A percentile compares a stretch with the other conserved stretches of the same genome.
These are phyloP conservation scores for Diplolepis rosae DNA, from an alignment of 2,888 invertebrate species.

Conservation along the genomic window DNA sequence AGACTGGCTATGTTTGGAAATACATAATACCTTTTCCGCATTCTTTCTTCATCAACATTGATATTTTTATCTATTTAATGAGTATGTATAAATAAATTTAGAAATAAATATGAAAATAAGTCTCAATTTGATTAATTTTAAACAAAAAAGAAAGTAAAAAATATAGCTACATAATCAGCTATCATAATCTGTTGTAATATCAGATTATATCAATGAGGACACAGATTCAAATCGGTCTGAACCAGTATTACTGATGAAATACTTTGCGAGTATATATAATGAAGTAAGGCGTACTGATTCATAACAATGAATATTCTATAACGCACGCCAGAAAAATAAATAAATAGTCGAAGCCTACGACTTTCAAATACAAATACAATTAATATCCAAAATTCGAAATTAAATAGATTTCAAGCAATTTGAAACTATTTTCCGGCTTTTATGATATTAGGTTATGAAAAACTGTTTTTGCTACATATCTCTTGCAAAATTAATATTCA, in stretches of 20 bases:
- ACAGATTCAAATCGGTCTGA: neutral
- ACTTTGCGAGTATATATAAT: too few species aligned
- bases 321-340: neutral
- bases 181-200: too few species aligned
- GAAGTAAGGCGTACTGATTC: neutral
- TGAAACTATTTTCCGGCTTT: slow-evolving; percentile 3
- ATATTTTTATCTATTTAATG: slow-evolving; percentile 32
- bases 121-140: slow-evolving; percentile 5
- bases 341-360: slow-evolving; percentile 2
- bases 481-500: slow-evolving; percentile 14
- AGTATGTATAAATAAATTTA: slow-evolving; percentile 38
- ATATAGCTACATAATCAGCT: neutral
- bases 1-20: slow-evolving; percentile 47
- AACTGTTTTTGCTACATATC: slow-evolving; percentile 6
- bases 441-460: slow-evolving; percentile 13
- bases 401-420: neutral
- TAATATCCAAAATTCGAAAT: neutral
- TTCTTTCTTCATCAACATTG: slow-evolving; percentile 35
- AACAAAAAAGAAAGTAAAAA: neutral
- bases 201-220: slow-evolving; percentile 25
- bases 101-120: slow-evolving; percentile 42
- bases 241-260: neutral
- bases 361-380: neutral
- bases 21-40: slow-evolving; percentile 26
- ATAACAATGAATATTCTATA: neutral